These are phyloP conservation scores for Hymenopus coronatus DNA, from an alignment of 2,888 invertebrate genomes.

Conservation along the genomic window DNA sequence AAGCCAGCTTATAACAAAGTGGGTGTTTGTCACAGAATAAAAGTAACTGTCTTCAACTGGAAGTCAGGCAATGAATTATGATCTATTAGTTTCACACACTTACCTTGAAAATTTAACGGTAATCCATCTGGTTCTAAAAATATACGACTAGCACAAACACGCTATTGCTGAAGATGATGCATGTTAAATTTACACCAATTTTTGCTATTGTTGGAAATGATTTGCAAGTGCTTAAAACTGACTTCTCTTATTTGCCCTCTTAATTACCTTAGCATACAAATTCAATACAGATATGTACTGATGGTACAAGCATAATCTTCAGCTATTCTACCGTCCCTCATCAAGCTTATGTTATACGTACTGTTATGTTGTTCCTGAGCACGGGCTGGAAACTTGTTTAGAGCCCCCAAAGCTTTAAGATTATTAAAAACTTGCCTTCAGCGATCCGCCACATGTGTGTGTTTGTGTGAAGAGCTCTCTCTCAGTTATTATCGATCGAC, in stretches of 20 bases:
- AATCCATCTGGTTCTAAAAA: neutral
- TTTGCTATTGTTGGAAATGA: neutral
- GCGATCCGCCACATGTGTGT: conserved; percentile 33
- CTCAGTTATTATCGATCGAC: conserved; percentile 31
- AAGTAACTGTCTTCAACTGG: neutral
- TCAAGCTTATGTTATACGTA: neutral
- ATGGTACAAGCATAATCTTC: neutral
- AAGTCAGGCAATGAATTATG: neutral
- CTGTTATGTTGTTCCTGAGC: neutral
- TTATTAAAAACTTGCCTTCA: conserved; percentile 35
- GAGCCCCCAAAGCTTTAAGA: conserved; percentile 30
- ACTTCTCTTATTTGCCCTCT: neutral
- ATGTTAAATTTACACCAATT: neutral
- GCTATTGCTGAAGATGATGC: neutral
- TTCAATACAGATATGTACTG: neutral
- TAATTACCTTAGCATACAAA: neutral
- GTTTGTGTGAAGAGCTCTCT: conserved; percentile 27
- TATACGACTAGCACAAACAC: neutral
- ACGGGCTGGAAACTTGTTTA: conserved; percentile 34
- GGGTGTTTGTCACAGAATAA: no score
- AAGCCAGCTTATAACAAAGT: no score
- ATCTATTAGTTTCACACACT: neutral
- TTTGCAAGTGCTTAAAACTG: neutral
- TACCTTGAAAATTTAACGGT: neutral
- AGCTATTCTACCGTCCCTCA: neutral